phyloP scores from a whole-genome alignment of 2,113 vertebrate species.

The Nesoenas mayeri region DNA sequence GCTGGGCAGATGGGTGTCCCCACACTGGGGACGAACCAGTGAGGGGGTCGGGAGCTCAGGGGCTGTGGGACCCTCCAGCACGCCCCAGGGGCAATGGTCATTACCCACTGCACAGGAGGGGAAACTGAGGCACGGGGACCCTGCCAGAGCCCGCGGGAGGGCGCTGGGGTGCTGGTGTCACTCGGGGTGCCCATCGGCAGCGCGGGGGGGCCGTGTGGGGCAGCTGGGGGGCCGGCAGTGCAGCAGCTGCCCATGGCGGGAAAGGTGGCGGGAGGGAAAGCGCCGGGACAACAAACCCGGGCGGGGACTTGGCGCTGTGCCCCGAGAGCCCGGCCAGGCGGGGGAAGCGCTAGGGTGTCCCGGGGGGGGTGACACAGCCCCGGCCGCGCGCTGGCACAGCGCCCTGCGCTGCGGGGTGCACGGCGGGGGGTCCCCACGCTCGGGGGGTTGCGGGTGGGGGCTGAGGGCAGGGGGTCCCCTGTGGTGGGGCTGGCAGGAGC shows the following conservation, averaged over 20 bases:
- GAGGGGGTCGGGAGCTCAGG: accelerated
- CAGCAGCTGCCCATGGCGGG: background rate
- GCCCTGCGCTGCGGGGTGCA: background rate
- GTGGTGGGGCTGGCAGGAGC: background rate
- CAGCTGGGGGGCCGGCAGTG: accelerated
- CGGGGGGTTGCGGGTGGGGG: background rate
- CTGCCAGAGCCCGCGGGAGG: background rate
- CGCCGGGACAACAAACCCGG: background rate
- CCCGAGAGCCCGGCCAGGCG: background rate
- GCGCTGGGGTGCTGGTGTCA: background rate
- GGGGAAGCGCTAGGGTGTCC: background rate
- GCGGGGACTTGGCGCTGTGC: background rate
- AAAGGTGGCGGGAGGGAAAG: background rate
- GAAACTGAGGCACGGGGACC: background rate
- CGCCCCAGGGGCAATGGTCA: accelerated
- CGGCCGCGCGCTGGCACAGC: accelerated
- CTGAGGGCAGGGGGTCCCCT: accelerated
- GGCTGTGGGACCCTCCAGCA: background rate
- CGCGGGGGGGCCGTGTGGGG: accelerated
- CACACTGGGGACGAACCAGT: background rate
- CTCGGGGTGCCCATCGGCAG: accelerated
- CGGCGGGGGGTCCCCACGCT: too few relatives aligned
- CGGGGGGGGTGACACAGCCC: background rate
- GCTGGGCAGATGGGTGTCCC: background rate
- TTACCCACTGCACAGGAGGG: background rate